These are phyloP conservation scores for Aradophagus sp. DNA, from an alignment of 1,140 invertebrate genomes.

Conservation along the genomic window DNA sequence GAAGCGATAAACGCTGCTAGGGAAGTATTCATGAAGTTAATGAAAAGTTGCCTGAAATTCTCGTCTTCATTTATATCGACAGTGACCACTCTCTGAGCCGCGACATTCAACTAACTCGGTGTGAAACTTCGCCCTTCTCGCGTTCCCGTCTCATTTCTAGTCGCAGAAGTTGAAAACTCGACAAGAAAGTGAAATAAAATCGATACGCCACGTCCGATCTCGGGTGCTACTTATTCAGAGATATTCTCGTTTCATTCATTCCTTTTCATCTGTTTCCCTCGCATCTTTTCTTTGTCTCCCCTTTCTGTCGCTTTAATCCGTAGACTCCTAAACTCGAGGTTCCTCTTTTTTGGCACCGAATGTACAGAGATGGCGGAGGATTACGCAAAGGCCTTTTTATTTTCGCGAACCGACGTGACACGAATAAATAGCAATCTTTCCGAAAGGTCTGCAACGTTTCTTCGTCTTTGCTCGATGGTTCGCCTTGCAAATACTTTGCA, in stretches of 20 bases:
- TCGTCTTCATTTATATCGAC: slow-evolving; percentile 27
- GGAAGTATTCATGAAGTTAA: slow-evolving; percentile 46
- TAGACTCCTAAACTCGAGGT: slow-evolving; percentile 40
- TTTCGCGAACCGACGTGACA: slow-evolving; percentile 65
- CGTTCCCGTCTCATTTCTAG: slow-evolving; percentile 25
- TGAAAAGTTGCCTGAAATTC: slow-evolving; percentile 49
- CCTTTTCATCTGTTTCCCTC: slow-evolving; percentile 21
- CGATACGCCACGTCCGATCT: slow-evolving; percentile 67
- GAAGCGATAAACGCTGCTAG: slow-evolving; percentile 13
- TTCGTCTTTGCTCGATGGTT: slow-evolving; percentile 22
- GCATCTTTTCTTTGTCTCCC: no score
- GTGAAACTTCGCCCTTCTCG: slow-evolving; percentile 18
- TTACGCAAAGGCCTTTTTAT: slow-evolving; percentile 65
- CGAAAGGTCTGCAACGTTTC: slow-evolving; percentile 33
- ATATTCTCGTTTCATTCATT: slow-evolving; percentile 45
- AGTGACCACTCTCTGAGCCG: slow-evolving; percentile 45
- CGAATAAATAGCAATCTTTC: slow-evolving; percentile 68
- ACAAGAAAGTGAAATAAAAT: slow-evolving; percentile 70
- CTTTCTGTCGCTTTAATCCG: slow-evolving; percentile 54
- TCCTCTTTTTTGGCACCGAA: slow-evolving; percentile 63
- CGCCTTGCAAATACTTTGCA: slow-evolving; percentile 37
- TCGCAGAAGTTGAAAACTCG: slow-evolving; percentile 59
- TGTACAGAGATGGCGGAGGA: slow-evolving; percentile 68
- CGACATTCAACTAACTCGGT: slow-evolving; percentile 32
- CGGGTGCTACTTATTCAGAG: slow-evolving; percentile 56